A percentile compares a stretch with the other conserved stretches of the same genome.
phyloP scores from a whole-genome alignment of 92 coral and sea anemone genomes.

The Epizoanthus illoricatus region DNA sequence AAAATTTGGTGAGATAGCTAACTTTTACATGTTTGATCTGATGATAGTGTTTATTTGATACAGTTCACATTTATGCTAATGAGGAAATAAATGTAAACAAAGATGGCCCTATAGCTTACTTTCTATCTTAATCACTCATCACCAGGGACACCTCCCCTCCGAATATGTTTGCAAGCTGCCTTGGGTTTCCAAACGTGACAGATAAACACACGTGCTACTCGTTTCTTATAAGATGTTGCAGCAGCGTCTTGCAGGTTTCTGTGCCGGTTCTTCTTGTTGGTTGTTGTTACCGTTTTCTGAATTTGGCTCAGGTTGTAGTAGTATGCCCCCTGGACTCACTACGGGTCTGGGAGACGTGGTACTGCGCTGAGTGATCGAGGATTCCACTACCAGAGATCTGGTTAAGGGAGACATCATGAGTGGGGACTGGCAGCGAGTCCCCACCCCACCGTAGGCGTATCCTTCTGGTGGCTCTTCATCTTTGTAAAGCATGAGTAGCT shows the following conservation, averaged over 20 bases:
- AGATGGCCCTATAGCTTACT: no score
- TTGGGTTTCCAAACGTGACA: no score
- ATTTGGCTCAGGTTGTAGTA: background rate
- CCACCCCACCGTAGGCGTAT: background rate
- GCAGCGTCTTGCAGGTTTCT: background rate
- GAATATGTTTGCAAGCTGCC: no score
- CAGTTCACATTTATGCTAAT: no score
- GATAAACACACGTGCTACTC: no score
- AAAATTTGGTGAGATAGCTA: no score
- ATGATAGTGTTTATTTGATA: no score
- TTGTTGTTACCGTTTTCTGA: background rate
- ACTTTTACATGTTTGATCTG: no score
- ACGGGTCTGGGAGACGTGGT: slow-evolving; percentile 2
- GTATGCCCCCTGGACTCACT: slow-evolving; percentile 28
- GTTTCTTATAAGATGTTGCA: background rate
- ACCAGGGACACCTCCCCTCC: no score
- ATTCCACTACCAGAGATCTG: background rate
- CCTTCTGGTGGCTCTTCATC: slow-evolving; percentile 1
- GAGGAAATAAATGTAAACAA: no score
- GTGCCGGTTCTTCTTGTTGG: no score
- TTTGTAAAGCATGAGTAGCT: slow-evolving; percentile 54
- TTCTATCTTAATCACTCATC: no score
- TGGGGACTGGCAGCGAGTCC: background rate
- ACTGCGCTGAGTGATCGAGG: slow-evolving; percentile 16
- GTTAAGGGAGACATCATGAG: background rate